phyloP scores from a whole-genome alignment of 2,797 vertebrate species.

The Pantherophis alleghaniensis region DNA sequence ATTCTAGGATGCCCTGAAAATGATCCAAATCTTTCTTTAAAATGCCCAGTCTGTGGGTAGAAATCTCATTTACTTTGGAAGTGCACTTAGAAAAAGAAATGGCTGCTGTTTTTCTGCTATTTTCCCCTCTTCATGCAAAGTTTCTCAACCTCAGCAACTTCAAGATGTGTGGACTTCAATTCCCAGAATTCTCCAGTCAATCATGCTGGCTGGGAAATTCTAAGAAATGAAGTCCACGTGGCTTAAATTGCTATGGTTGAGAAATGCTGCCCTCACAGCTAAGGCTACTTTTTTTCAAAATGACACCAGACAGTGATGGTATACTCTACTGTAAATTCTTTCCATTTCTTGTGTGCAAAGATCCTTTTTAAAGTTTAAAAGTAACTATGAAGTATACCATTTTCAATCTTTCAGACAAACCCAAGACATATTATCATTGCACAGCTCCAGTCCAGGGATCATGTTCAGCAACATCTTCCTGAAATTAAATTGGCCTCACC shows the following conservation, averaged over 20 bases:
- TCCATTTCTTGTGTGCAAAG: conserved; percentile 22
- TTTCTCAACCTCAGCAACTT: neutral
- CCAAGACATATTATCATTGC: conserved; percentile 23
- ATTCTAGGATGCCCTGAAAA: conserved; percentile 68
- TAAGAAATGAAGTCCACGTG: neutral
- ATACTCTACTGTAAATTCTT: conserved; percentile 34
- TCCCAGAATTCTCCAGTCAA: neutral
- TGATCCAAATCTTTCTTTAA: conserved; percentile 66
- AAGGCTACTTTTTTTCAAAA: conserved; percentile 48
- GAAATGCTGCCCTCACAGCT: conserved; percentile 31
- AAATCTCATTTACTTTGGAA: neutral
- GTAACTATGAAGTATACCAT: conserved; percentile 17
- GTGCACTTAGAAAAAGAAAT: neutral
- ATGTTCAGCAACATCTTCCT: neutral
- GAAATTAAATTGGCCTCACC: neutral
- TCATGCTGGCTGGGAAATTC: neutral
- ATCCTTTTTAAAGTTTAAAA: conserved; percentile 33
- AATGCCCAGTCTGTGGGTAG: conserved; percentile 41
- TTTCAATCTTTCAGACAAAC: conserved; percentile 8
- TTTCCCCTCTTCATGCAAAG: neutral
- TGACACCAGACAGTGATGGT: conserved; percentile 35
- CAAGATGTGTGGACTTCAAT: neutral
- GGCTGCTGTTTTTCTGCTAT: conserved; percentile 23
- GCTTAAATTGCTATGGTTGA: neutral
- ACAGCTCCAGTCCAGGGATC: neutral